Percentiles rank a stretch among this genome's conserved stretches.
These are phyloP conservation scores for Proterorhinus semilunaris DNA, from an alignment of 2,113 vertebrate genomes.

Conservation along the genomic window DNA sequence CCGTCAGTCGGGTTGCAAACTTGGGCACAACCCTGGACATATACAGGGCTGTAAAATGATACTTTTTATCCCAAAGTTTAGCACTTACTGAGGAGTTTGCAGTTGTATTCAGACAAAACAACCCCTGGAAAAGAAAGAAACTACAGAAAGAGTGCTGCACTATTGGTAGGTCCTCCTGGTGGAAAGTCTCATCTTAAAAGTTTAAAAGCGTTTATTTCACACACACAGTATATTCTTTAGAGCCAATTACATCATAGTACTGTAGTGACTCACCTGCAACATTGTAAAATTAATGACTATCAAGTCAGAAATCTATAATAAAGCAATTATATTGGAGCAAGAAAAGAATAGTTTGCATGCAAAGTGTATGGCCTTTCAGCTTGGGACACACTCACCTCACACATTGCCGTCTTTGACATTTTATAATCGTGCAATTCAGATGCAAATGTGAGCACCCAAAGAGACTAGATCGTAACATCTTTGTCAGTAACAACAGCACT, in stretches of 20 bases:
- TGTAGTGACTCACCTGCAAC: background rate
- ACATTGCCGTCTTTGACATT: background rate
- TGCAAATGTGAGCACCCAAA: background rate
- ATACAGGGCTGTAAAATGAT: slow-evolving; percentile 4
- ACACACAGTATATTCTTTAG: background rate
- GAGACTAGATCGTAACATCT: too few relatives aligned
- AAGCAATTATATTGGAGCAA: too few relatives aligned
- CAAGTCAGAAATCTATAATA: too few relatives aligned
- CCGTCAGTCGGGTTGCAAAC: slow-evolving; percentile 32
- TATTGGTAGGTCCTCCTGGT: background rate
- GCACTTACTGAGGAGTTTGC: background rate
- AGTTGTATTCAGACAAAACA: background rate
- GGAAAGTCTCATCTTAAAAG: background rate
- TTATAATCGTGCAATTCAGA: background rate
- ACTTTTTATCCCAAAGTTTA: slow-evolving; percentile 11
- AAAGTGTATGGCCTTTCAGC: too few relatives aligned
- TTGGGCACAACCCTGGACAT: slow-evolving; percentile 31
- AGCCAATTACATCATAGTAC: background rate
- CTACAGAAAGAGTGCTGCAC: background rate
- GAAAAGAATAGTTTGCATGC: too few relatives aligned
- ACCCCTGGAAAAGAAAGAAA: background rate
- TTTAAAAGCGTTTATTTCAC: too few relatives aligned
- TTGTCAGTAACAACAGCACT: background rate
- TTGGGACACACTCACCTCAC: background rate
- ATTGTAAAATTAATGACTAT: too few relatives aligned